Evolutionary conservation across 1,140 invertebrate species (phyloP).

Genomic region (Uloborus diversus): DNA sequence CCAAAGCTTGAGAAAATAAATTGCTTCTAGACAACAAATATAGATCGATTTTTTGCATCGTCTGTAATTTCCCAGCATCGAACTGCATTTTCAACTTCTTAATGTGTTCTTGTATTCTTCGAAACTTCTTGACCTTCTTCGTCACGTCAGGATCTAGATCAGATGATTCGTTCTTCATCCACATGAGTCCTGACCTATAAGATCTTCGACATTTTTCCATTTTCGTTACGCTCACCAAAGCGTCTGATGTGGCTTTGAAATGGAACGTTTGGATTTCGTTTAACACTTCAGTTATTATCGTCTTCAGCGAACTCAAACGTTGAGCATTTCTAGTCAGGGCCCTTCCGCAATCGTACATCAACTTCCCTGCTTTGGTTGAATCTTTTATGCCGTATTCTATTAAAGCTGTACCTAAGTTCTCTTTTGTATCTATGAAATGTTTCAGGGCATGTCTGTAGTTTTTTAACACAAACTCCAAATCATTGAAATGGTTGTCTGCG

Average conservation of each 20-base stretch:
- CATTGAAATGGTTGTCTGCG: conserved; percentile 8
- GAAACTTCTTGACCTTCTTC: not conserved
- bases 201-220: conserved; percentile 25
- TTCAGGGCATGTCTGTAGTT: not conserved
- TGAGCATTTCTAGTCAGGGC: not conserved
- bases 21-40: conserved; percentile 31
- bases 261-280: conserved; percentile 31
- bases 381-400: conserved; percentile 26
- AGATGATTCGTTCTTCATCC: conserved; percentile 29
- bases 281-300: not conserved
- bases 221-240: not conserved
- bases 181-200: conserved; percentile 24
- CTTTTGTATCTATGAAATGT: not conserved
- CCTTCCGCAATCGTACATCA: conserved; percentile 13
- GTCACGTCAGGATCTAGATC: conserved; percentile 18
- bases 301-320: not conserved
- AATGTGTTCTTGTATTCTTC: conserved; percentile 24
- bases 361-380: not conserved
- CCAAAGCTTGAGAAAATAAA: conserved; percentile 17
- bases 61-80: conserved; percentile 5
- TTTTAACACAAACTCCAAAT: not conserved
- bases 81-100: conserved; percentile 17
- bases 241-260: conserved; percentile 23
- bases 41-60: conserved; percentile 39
- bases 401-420: not conserved